Conservation (phyloP, 2,797 vertebrate species). For the Sylvilagus floridanus region DNA sequence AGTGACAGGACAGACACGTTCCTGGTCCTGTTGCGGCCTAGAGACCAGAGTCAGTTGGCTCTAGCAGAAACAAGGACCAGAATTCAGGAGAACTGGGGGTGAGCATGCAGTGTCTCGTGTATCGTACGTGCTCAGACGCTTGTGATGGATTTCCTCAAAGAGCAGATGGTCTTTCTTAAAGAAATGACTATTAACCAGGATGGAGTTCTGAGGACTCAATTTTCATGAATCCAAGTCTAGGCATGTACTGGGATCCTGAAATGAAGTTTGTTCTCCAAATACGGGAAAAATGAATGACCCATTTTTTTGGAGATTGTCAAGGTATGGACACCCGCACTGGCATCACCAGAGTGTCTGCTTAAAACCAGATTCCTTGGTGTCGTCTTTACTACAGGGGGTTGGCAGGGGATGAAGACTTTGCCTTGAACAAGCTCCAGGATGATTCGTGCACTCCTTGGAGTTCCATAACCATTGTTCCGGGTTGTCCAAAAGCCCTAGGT, state of each 20-base stretch:
- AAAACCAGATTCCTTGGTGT: background rate
- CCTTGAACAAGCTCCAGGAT: background rate
- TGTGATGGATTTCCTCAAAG: background rate
- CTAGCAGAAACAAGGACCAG: background rate
- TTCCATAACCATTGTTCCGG: background rate
- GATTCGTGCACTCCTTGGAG: background rate
- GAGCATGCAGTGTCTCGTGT: rapidly evolving
- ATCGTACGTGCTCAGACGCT: background rate
- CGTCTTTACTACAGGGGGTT: background rate
- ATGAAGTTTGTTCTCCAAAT: background rate
- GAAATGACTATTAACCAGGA: background rate
- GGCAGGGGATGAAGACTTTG: background rate
- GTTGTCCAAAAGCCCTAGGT: slow-evolving; percentile 20
- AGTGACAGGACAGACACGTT: background rate
- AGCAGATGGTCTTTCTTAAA: background rate
- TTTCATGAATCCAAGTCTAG: background rate
- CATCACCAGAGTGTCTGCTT: background rate
- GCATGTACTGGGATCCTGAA: background rate
- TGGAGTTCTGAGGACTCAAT: background rate
- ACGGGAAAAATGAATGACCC: background rate
- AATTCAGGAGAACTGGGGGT: background rate
- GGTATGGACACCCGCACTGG: background rate
- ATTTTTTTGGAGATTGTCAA: background rate
- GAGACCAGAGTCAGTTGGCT: background rate
- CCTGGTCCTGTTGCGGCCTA: background rate